phyloP scores from a whole-genome alignment of 2,888 invertebrate genomes.

The Trichogramma dendrolimi region DNA sequence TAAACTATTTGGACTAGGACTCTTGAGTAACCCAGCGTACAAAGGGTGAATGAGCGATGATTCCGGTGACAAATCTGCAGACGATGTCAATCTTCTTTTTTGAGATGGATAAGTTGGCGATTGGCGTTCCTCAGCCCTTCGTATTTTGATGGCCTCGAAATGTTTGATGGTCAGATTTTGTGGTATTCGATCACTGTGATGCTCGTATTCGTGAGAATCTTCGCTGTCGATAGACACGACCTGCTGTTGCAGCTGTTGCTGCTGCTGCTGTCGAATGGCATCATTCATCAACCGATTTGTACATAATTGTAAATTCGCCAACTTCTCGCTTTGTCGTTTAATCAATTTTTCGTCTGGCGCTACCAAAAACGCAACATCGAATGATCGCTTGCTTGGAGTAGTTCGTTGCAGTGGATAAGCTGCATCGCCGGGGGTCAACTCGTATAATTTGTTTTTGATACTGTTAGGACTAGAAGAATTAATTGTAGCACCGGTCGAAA shows the following conservation, averaged over 20 bases:
- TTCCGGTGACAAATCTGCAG: slow-evolving; percentile 56
- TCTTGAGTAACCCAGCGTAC: slow-evolving; percentile 30
- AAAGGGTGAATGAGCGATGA: slow-evolving; percentile 30
- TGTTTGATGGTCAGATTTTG: slow-evolving; percentile 47
- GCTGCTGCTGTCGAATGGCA: slow-evolving; percentile 33
- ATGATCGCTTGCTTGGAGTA: slow-evolving; percentile 68
- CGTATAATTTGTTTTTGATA: slow-evolving; percentile 27
- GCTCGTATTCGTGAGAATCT: slow-evolving; percentile 24
- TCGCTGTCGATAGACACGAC: slow-evolving; percentile 27
- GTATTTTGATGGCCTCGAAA: slow-evolving; percentile 39
- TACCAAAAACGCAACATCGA: slow-evolving; percentile 87
- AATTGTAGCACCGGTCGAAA: slow-evolving; percentile 40
- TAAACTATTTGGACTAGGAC: slow-evolving; percentile 42
- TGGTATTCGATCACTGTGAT: slow-evolving; percentile 42
- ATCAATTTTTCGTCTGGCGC: slow-evolving; percentile 79
- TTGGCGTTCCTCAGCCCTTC: slow-evolving; percentile 55
- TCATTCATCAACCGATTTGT: slow-evolving; percentile 33
- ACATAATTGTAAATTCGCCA: slow-evolving; percentile 32
- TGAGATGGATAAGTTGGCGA: slow-evolving; percentile 57
- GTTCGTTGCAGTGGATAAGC: slow-evolving; percentile 47
- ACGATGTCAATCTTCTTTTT: slow-evolving; percentile 47
- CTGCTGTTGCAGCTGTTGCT: slow-evolving; percentile 33
- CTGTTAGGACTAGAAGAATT: slow-evolving; percentile 12
- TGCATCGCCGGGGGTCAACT: slow-evolving; percentile 41
- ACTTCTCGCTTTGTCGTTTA: slow-evolving; percentile 59